A percentile compares a stretch with the other conserved stretches of the same genome.
Evolutionary conservation across 2,797 vertebrate genomes (phyloP).

Genomic region (Pogoniulus pusillus): DNA sequence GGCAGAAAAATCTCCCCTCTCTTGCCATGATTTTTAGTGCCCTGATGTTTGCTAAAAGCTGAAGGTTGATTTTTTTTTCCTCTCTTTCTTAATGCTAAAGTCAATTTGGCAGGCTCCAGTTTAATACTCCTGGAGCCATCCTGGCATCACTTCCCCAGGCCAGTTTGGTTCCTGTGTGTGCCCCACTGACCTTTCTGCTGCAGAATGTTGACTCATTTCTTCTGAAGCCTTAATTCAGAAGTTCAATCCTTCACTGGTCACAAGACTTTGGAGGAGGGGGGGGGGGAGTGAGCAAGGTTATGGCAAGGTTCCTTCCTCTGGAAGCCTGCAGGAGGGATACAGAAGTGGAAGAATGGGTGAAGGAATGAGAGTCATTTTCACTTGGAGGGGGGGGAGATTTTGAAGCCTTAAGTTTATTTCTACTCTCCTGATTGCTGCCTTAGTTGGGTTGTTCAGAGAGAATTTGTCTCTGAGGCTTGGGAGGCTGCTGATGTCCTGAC

Average conservation of each 20-base stretch:
- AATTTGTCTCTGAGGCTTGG: not conserved
- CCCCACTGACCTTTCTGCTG: not conserved
- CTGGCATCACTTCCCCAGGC: not conserved
- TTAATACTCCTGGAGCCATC: not conserved
- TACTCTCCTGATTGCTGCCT: not conserved
- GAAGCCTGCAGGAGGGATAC: not conserved
- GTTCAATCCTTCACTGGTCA: not conserved
- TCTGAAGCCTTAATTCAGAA: not conserved
- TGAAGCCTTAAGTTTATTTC: not conserved
- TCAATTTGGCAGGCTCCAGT: not conserved
- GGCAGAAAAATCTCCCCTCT: not conserved
- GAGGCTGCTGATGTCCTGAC: accelerated
- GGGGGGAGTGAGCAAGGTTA: not conserved
- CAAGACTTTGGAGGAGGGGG: not conserved
- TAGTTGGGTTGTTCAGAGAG: not conserved
- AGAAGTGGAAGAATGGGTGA: not conserved
- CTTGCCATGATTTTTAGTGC: not conserved
- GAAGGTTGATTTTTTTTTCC: not conserved
- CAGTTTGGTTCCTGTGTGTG: not conserved
- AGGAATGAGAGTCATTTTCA: not conserved
- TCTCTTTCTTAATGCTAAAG: not conserved
- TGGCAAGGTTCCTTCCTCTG: not conserved
- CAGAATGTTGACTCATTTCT: conserved; percentile 15
- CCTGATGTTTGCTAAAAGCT: not conserved
- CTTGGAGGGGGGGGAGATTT: not conserved